phyloP scores from a whole-genome alignment of 2,797 vertebrate genomes.

The Florisuga fusca region DNA sequence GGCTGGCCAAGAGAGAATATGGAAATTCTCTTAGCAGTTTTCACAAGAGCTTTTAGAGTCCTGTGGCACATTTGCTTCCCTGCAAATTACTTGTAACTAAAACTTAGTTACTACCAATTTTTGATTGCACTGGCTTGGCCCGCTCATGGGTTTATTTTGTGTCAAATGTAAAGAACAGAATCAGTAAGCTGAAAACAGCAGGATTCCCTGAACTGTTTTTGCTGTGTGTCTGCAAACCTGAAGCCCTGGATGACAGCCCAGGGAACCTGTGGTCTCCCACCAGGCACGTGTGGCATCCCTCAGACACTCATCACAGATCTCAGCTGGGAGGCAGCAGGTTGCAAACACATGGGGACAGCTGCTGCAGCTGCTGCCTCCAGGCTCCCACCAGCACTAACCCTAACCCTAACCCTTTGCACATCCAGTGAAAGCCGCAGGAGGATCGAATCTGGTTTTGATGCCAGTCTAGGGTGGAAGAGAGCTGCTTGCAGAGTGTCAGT shows the following conservation, averaged over 20 bases:
- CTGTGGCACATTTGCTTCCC: background rate
- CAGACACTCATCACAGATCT: background rate
- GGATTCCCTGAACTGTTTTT: background rate
- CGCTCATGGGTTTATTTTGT: background rate
- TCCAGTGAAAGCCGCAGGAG: accelerated
- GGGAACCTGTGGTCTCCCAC: background rate
- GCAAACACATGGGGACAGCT: background rate
- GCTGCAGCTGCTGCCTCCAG: background rate
- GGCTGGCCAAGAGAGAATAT: background rate
- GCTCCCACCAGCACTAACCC: background rate
- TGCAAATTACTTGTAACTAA: background rate
- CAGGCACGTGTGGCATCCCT: accelerated
- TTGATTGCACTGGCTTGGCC: background rate
- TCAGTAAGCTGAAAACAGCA: background rate
- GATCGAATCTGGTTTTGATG: background rate
- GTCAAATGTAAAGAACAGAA: background rate
- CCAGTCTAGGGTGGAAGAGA: background rate
- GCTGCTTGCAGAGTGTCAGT: background rate
- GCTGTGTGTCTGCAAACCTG: background rate
- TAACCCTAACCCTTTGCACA: background rate
- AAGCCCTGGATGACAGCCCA: background rate
- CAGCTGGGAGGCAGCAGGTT: background rate
- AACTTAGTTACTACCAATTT: background rate
- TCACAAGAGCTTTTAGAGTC: background rate
- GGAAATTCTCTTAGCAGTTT: background rate